Conservation (phyloP, 2,113 vertebrate genomes). For the Engraulis encrasicolus region DNA sequence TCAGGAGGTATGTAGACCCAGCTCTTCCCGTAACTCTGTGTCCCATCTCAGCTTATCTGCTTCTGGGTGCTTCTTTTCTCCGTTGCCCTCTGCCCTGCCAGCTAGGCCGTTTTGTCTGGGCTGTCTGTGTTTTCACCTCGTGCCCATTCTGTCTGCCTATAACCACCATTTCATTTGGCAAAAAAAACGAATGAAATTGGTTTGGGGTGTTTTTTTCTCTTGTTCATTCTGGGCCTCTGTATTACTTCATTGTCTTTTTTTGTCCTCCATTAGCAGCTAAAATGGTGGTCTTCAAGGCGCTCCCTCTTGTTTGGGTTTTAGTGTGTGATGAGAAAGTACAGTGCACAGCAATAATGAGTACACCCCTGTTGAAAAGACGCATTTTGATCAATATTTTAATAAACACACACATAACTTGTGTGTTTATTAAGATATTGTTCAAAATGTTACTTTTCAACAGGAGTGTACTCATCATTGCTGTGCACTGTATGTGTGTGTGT, state of each 20-base stretch:
- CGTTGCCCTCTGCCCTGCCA: slow-evolving; percentile 61
- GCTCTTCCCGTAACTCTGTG: slow-evolving; percentile 51
- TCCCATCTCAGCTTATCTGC: slow-evolving; percentile 73
- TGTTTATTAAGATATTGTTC: too few relatives aligned
- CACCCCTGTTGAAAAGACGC: too few relatives aligned
- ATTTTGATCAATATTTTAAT: too few relatives aligned
- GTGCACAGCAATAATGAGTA: too few relatives aligned
- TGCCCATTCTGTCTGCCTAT: slow-evolving; percentile 16
- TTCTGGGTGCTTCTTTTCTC: slow-evolving; percentile 67
- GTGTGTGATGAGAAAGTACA: background rate
- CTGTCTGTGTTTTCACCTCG: slow-evolving; percentile 26
- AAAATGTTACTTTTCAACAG: too few relatives aligned
- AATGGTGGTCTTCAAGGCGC: background rate
- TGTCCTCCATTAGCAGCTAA: background rate
- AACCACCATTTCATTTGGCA: slow-evolving; percentile 36
- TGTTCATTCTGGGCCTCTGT: slow-evolving; percentile 18
- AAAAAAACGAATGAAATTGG: slow-evolving; percentile 40
- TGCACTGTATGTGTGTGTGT: slow-evolving; percentile 11
- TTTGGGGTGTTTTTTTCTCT: slow-evolving; percentile 71
- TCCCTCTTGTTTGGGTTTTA: background rate
- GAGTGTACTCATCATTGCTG: too few relatives aligned
- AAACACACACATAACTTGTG: background rate
- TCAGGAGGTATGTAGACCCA: slow-evolving; percentile 95
- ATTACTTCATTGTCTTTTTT: background rate
- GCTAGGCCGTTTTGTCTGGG: slow-evolving; percentile 39